Conservation (phyloP, 1,140 invertebrate species). For the Pristionchus pacificus region DNA sequence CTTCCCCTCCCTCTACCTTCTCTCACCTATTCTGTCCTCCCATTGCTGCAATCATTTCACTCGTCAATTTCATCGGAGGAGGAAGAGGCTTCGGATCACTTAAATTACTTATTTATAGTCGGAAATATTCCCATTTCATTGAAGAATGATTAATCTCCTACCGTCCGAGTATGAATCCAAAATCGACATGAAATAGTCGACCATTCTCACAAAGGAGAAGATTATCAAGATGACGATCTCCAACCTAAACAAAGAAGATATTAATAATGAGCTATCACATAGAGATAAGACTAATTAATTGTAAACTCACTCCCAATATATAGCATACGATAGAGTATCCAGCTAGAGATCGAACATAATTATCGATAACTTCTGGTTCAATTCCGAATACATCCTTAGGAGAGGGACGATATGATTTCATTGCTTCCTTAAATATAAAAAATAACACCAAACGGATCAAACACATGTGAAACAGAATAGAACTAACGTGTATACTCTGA, state of each 20-base stretch:
- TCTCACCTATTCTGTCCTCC: conserved; percentile 72
- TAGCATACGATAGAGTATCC: conserved; percentile 99
- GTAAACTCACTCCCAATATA: conserved; percentile 70
- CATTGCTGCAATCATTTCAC: conserved; percentile 99
- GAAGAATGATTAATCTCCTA: too few species aligned
- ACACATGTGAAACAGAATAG: too few species aligned
- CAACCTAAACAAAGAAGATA: conserved; percentile 63
- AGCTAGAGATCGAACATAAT: conserved; percentile 84
- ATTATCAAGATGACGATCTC: conserved; percentile 96
- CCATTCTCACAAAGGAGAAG: conserved; percentile 68
- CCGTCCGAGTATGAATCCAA: too few species aligned
- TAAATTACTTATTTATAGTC: too few species aligned
- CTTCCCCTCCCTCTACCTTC: background rate
- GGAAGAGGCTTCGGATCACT: conserved; percentile 96
- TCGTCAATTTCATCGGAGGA: conserved; percentile 95
- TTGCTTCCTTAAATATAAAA: conserved; percentile 62
- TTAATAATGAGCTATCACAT: background rate
- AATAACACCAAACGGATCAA: conserved; percentile 23
- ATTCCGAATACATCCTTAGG: conserved; percentile 84
- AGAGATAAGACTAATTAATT: background rate
- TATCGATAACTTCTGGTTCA: conserved; percentile 88
- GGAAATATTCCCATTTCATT: too few species aligned
- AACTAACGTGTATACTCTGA: conserved; percentile 36
- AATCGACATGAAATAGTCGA: conserved; percentile 96
- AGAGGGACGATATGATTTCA: conserved; percentile 80